Percentiles rank a stretch among this genome's conserved stretches.
phyloP scores from a whole-genome alignment of 2,888 invertebrate genomes.

The Galeopsomyia nigrocyanea region DNA sequence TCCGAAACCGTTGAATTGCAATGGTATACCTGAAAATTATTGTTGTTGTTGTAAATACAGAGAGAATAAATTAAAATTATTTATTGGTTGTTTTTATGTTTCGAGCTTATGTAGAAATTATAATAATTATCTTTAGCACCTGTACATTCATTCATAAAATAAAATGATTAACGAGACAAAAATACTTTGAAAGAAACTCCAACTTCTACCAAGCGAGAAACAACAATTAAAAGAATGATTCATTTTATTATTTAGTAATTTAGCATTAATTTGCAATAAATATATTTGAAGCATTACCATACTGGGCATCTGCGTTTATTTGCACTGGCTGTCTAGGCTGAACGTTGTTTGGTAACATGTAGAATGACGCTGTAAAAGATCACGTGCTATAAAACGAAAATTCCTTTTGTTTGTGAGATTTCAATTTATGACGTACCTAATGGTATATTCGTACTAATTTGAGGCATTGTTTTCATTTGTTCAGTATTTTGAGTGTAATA shows the following conservation, averaged over 20 bases:
- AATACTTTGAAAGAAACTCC: too few species aligned
- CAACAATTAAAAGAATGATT: too few species aligned
- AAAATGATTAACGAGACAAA: too few species aligned
- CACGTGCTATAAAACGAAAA: slow-evolving; percentile 1
- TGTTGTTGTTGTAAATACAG: not conserved
- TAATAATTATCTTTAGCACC: too few species aligned
- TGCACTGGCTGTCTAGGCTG: slow-evolving; percentile 8
- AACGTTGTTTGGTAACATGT: slow-evolving; percentile 19
- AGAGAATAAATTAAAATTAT: slow-evolving; percentile 16
- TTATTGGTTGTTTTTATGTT: too few species aligned
- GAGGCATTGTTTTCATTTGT: slow-evolving; percentile 13
- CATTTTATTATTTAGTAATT: slow-evolving; percentile 23
- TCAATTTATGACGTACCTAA: slow-evolving; percentile 30
- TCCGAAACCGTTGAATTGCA: slow-evolving; percentile 58
- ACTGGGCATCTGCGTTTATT: slow-evolving; percentile 2
- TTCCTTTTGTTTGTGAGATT: not conserved
- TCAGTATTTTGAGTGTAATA: slow-evolving; percentile 22
- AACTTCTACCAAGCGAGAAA: too few species aligned
- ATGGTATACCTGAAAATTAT: slow-evolving; percentile 54
- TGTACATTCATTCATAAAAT: too few species aligned
- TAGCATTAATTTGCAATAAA: slow-evolving; percentile 41
- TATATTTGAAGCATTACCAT: slow-evolving; percentile 4
- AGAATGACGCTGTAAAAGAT: slow-evolving; percentile 31
- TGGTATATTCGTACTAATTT: slow-evolving; percentile 9
- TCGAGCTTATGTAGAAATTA: too few species aligned